Base-by-base conservation (phyloP, 2,113 vertebrate species). In the Pantherophis guttatus region DNA sequence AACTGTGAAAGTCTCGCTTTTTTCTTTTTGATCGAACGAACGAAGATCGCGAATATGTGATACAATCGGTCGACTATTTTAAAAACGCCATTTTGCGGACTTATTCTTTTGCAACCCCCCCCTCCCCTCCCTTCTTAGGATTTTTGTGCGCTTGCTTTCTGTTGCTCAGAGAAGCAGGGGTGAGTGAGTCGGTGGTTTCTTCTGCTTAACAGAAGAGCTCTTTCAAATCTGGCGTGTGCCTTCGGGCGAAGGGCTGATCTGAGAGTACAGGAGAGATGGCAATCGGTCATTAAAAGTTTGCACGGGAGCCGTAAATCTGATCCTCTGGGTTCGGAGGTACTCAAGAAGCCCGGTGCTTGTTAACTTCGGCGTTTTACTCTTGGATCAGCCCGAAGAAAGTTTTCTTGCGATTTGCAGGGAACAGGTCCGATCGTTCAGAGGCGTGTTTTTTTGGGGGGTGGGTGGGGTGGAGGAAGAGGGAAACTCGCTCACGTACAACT, bases 21-120 rank as follows among this genome's bases (percentile, higher is more conserved):
- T 55, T 55, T 53, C 13, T 44, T 48, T 88, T 24, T 19, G 23
- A 54, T 48, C n/a, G 86, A 33, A 26, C 8, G 15, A 24, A 6
- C 5, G 17, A 33, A 11, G 88, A 7, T 26, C 75, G 92, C 29
- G n/a, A 88, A 50, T 55, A 92, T 93, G 92, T 62, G n/a, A 92
- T 92, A 23, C 50, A n/a, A 33, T 39, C 53, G 39, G n/a, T 48
- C 65, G 88, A n/a, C 58, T 55, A 65, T 86, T 93, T 75, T 88
- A 87, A 90, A 90, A 93, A 92, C 94, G 93, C 93, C 93, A 94
- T 92, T 91, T 95, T 95, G 89, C 75, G 90, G 59, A 70, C 15
- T 55, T 85, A 58, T 44, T 91, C 50, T 58, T 17, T 55, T 15
- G 15, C 12, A 17, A 24, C 10, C 6, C 23, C 21, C 10, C 19